Evolutionary conservation across 2,888 invertebrate species (phyloP).

Genomic region (Drosophila emarginata): DNA sequence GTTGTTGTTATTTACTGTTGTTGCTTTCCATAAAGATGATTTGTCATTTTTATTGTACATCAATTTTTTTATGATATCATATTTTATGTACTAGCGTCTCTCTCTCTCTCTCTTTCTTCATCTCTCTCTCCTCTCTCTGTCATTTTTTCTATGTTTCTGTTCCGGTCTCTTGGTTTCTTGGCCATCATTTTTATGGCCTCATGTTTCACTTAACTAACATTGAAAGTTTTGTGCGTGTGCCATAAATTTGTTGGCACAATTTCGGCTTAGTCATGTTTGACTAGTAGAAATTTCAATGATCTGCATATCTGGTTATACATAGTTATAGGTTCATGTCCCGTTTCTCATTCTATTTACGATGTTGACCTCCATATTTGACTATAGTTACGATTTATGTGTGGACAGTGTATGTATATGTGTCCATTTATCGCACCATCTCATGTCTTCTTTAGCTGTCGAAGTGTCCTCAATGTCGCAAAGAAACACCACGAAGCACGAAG

Average conservation of each 20-base stretch:
- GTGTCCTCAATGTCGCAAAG: conserved; percentile 2
- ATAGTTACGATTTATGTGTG: conserved; percentile 55
- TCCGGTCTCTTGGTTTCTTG: background rate
- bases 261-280: conserved; percentile 4
- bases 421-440: conserved; percentile 68
- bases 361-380: conserved; percentile 25
- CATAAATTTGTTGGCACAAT: conserved; percentile 53
- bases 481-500: background rate
- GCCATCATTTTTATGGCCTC: conserved; percentile 58
- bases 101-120: background rate
- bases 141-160: conserved; percentile 17
- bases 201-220: conserved; percentile 66
- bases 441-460: conserved; percentile 34
- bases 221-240: conserved; percentile 31
- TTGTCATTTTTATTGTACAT: conserved; percentile 7
- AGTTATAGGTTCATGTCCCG: background rate
- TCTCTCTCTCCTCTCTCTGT: conserved; percentile 9
- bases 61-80: conserved; percentile 2
- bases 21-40: background rate
- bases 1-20: background rate
- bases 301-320: conserved; percentile 55
- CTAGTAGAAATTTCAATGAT: conserved; percentile 55
- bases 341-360: conserved; percentile 23
- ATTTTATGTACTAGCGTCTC: conserved; percentile 20
- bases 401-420: conserved; percentile 40